A percentile compares a stretch with the other conserved stretches of the same genome.
Conservation (phyloP, 2,113 vertebrate genomes). For the Pseudorhombus dupliciocellatus region DNA sequence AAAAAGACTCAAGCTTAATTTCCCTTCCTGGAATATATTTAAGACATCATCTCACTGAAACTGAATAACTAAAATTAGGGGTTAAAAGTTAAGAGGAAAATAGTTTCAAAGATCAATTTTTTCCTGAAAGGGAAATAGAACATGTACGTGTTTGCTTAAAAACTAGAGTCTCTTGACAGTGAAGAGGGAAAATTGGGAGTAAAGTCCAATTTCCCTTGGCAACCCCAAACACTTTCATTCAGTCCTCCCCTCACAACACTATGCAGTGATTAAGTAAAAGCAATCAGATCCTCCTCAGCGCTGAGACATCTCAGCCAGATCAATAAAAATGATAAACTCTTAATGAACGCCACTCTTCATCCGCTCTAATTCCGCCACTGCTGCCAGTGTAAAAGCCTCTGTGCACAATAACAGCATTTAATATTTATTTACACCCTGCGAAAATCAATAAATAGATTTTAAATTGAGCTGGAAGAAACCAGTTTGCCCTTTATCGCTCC, state of each 20-base stretch:
- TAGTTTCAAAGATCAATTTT: not conserved
- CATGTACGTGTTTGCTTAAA: not conserved
- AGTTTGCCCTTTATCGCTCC: slow-evolving; percentile 63
- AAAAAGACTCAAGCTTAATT: not conserved
- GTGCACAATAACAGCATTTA: slow-evolving; percentile 60
- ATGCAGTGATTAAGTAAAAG: slow-evolving; percentile 62
- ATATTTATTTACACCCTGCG: slow-evolving; percentile 63
- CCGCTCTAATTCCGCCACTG: slow-evolving; percentile 46
- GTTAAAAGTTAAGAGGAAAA: not conserved
- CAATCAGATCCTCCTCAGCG: slow-evolving; percentile 60
- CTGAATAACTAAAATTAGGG: not conserved
- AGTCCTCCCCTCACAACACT: slow-evolving; percentile 24
- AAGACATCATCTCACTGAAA: not conserved
- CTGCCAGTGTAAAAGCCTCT: slow-evolving; percentile 54
- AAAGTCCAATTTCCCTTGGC: slow-evolving; percentile 13
- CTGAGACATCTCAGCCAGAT: slow-evolving; percentile 66
- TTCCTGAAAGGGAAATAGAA: not conserved
- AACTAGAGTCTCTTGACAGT: not conserved
- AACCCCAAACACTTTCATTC: slow-evolving; percentile 3
- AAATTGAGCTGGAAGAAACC: slow-evolving; percentile 61
- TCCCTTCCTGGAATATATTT: not conserved
- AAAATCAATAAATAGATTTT: slow-evolving; percentile 73
- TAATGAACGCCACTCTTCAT: slow-evolving; percentile 62
- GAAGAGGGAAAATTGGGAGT: slow-evolving; percentile 11
- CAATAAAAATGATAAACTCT: slow-evolving; percentile 76